Conservation (phyloP, 2,797 vertebrate species). For the Decapterus maruadsi region DNA sequence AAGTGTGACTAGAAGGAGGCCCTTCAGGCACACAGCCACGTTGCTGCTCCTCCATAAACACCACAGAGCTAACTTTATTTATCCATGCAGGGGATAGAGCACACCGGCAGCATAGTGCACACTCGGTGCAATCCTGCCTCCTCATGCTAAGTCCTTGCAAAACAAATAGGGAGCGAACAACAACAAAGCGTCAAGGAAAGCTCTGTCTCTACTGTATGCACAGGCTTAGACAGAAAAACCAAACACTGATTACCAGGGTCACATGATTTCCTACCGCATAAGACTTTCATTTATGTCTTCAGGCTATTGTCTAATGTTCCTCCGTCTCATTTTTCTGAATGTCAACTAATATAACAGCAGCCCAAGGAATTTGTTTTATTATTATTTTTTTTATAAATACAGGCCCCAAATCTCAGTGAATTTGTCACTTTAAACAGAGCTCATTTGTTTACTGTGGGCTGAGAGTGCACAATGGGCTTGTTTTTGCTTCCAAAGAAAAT, state of each 20-base stretch:
- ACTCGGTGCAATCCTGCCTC: conserved; percentile 36
- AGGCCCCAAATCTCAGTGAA: conserved; percentile 30
- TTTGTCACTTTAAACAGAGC: conserved; percentile 52
- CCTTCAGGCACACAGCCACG: conserved; percentile 29
- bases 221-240: conserved; percentile 55
- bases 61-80: conserved; percentile 57
- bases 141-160: conserved; percentile 47
- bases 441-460: conserved; percentile 60
- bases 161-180: conserved; percentile 67
- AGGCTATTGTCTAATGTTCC: conserved; percentile 22
- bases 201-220: conserved; percentile 26
- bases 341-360: conserved; percentile 47
- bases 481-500: conserved; percentile 43
- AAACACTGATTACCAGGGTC: conserved; percentile 54
- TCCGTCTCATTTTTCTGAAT: conserved; percentile 38
- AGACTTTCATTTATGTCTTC: conserved; percentile 45
- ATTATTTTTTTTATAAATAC: conserved; percentile 22
- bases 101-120: conserved; percentile 16
- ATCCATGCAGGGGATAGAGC: conserved; percentile 32
- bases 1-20: conserved; percentile 46
- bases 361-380: not conserved
- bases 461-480: conserved; percentile 49
- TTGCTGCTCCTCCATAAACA: conserved; percentile 50
- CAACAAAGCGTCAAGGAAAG: conserved; percentile 47
- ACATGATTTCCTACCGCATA: conserved; percentile 38